phyloP scores from a whole-genome alignment of 2,113 vertebrate species.

The Bos taurus region ARS-UCD2.0 NC_037334.1:45075001-45075500 shows the following conservation, averaged over 20 bases:
- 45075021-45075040: too few species aligned
- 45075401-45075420: accelerated
- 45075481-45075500: neutral
- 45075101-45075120: neutral
- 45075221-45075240: neutral
- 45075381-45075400: neutral
- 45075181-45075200: neutral
- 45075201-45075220: accelerated
- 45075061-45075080: neutral
- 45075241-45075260: neutral
- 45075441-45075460: neutral
- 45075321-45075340: neutral
- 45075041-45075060: neutral
- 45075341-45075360: neutral
- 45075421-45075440: neutral
- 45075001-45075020: too few species aligned
- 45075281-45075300: accelerated
- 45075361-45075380: accelerated
- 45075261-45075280: neutral
- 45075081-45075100: neutral
- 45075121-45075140: neutral
- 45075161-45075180: neutral
- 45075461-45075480: neutral
- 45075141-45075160: neutral
- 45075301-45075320: accelerated